Evolutionary conservation across 2,797 vertebrate species (phyloP).

Genomic region (Percopsis omiscomaycus): DNA sequence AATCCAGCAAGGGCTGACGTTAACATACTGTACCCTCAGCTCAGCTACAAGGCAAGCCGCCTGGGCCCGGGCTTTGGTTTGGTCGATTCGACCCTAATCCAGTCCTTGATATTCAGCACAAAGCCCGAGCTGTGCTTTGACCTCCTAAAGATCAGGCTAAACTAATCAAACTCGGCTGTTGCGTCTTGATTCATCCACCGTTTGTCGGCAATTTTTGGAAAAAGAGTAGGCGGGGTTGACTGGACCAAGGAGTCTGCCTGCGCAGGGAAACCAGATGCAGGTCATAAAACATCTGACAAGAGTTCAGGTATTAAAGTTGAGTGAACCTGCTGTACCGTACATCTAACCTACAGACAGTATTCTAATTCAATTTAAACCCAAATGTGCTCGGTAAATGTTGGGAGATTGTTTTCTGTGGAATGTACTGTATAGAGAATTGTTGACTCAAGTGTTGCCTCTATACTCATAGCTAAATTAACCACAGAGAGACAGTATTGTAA

Average conservation of each 20-base stretch:
- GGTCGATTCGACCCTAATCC: conserved; percentile 74
- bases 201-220: conserved; percentile 42
- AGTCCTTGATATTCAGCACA: conserved; percentile 75
- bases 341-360: too few species aligned
- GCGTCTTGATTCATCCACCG: conserved; percentile 66
- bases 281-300: background rate
- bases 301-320: conserved; percentile 19
- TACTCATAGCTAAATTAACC: too few species aligned
- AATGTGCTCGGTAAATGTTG: background rate
- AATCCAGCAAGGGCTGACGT: conserved; percentile 61
- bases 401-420: background rate
- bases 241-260: conserved; percentile 10
- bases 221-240: conserved; percentile 25
- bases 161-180: conserved; percentile 60
- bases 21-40: conserved; percentile 41
- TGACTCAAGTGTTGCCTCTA: too few species aligned
- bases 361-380: too few species aligned
- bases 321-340: background rate
- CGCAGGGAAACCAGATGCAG: conserved; percentile 18
- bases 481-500: too few species aligned
- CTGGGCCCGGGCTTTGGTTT: conserved; percentile 50
- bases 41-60: conserved; percentile 51
- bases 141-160: conserved; percentile 56
- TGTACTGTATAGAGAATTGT: background rate
- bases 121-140: conserved; percentile 58